Base-by-base conservation (phyloP, 2,113 vertebrate genomes). In the Aptenodytes forsteri region DNA sequence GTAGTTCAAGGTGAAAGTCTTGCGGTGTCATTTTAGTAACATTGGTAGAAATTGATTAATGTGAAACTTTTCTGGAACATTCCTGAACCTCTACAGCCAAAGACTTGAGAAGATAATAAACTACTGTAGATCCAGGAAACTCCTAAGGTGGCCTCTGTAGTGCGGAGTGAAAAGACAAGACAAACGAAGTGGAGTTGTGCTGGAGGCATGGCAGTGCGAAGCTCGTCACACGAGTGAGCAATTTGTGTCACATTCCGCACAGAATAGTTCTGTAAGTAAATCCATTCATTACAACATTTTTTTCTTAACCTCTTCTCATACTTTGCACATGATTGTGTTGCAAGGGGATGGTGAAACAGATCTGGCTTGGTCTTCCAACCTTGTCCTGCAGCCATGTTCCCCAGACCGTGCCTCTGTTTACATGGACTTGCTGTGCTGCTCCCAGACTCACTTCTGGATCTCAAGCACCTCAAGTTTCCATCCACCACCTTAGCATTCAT, bases 151-250 rank as follows among this genome's bases (percentile, higher is more conserved):
- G 20, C 7, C 26, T 44, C n/a, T 47, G 25, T 10, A 46, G 9
- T 6, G 21, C 1, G 2, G 32, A 1, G 2, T 27, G 42, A 23
- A 70, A 62, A 46, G 65, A 32, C 16, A 64, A 17, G 32, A 11
- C 18, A 23, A 32, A 10, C 15, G 15, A 38, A 34, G 36, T 5
- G 34, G 38, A 58, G 25, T 6, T n/a, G 27, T 42, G 15, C 34
- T 29, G 7, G 61, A 50, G 47, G 16, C 15, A 3, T 0, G 2
- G 66, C 27, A 49, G 44, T 1, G 7, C 2, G 1, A 32, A 47
- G 54, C 50, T 71, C 4, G 0, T 25, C 1, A 3, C 32, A 22
- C 4, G 0, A 12, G 26, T 11, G 14, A 64, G 49, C 13, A 59
- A 3, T 4, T 71, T 23, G 14, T 44, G 34, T 46, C 70, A 6